Conservation (phyloP, 2,113 vertebrate species). For the Tapirus terrestris region DNA sequence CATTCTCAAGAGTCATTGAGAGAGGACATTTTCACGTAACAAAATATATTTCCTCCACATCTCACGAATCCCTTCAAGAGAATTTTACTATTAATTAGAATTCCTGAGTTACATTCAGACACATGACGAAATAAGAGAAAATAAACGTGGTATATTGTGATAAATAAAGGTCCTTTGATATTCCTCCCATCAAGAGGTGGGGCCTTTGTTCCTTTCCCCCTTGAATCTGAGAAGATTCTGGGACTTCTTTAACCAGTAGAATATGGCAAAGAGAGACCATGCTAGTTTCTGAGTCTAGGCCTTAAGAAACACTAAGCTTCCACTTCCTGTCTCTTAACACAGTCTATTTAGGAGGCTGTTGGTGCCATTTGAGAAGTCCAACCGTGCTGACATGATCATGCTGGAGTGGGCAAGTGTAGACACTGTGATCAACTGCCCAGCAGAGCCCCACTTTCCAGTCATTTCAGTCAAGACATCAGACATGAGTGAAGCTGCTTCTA, state of each 20-base stretch:
- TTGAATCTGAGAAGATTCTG: background rate
- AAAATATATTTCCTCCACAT: background rate
- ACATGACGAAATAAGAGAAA: background rate
- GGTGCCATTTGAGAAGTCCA: background rate
- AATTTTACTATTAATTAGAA: background rate
- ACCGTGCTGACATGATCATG: background rate
- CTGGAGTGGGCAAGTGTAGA: background rate
- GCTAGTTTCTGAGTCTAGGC: background rate
- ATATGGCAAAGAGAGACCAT: background rate
- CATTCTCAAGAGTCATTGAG: background rate
- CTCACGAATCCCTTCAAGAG: background rate
- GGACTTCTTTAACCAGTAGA: background rate
- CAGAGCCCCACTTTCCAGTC: background rate
- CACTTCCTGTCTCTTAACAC: background rate
- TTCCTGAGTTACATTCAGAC: background rate
- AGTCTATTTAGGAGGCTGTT: background rate
- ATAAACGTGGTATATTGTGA: background rate
- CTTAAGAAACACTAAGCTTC: background rate
- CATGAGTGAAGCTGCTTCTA: background rate
- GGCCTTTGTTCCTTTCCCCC: accelerated
- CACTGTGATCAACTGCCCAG: background rate
- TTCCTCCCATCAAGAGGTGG: background rate
- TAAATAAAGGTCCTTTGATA: background rate
- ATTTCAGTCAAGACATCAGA: background rate
- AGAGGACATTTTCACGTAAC: background rate